Evolutionary conservation across 2,797 vertebrate species (phyloP).

Genomic region (Melanotaenia trifasciata): DNA sequence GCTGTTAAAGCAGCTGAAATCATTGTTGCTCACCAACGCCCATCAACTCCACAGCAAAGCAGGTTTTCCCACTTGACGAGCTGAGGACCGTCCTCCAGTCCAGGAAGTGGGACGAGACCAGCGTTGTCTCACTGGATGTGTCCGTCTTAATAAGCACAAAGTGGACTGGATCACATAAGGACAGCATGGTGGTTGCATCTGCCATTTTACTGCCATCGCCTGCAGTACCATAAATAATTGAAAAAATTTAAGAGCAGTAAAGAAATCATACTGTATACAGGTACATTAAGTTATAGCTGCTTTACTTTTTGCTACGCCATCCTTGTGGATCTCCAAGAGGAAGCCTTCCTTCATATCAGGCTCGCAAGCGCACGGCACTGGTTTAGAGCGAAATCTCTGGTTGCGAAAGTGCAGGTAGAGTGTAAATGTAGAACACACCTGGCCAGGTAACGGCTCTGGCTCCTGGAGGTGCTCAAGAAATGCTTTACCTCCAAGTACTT

Average conservation of each 20-base stretch:
- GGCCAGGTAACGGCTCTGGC: slow-evolving; percentile 92
- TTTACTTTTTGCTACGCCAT: slow-evolving; percentile 82
- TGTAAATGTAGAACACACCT: slow-evolving; percentile 91
- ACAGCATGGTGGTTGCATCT: slow-evolving; percentile 92
- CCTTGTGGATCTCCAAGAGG: slow-evolving; percentile 92
- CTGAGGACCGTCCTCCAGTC: slow-evolving; percentile 93
- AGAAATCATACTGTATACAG: not conserved
- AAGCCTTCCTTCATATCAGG: slow-evolving; percentile 95
- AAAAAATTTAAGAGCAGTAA: not conserved
- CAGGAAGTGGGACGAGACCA: slow-evolving; percentile 94
- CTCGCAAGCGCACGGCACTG: slow-evolving; percentile 95
- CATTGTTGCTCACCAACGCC: slow-evolving; percentile 90
- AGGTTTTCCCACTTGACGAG: slow-evolving; percentile 86
- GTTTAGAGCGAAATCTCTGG: slow-evolving; percentile 95
- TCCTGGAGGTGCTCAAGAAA: slow-evolving; percentile 98
- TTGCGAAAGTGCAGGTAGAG: slow-evolving; percentile 95
- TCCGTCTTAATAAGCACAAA: slow-evolving; percentile 94
- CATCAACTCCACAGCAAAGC: slow-evolving; percentile 90
- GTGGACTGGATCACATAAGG: slow-evolving; percentile 94
- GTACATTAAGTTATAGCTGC: not conserved
- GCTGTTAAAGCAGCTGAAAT: slow-evolving; percentile 1
- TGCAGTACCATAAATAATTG: slow-evolving; percentile 55
- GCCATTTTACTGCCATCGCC: slow-evolving; percentile 93
- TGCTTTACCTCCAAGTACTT: slow-evolving; percentile 95
- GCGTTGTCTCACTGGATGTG: slow-evolving; percentile 88